These are phyloP conservation scores for Artibeus lituratus DNA, from an alignment of 2,797 vertebrate species.

Conservation along the genomic window DNA sequence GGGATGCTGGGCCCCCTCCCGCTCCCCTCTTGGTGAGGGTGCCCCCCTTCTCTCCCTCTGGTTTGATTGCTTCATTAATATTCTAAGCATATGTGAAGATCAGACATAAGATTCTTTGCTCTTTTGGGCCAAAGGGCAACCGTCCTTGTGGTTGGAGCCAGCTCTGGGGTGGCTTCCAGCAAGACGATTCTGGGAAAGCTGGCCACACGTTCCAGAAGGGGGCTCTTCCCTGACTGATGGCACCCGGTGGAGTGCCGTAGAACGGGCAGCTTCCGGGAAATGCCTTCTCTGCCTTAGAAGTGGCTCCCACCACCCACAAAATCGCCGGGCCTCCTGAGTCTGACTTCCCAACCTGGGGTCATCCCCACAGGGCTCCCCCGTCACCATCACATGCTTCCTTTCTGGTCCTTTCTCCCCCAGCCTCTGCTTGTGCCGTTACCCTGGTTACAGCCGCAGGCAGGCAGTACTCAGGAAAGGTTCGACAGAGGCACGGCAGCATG, in stretches of 20 bases:
- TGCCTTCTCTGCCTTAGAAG: not conserved
- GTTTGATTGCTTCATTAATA: not conserved
- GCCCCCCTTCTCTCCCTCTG: not conserved
- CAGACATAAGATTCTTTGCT: not conserved
- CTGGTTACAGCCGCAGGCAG: accelerated
- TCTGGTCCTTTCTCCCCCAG: accelerated
- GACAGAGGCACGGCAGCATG: too few relatives aligned
- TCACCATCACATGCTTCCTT: accelerated
- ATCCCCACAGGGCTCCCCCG: accelerated
- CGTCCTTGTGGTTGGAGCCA: not conserved
- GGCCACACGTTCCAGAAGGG: accelerated
- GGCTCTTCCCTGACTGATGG: not conserved
- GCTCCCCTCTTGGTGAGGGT: not conserved
- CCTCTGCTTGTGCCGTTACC: not conserved
- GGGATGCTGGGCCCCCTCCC: accelerated
- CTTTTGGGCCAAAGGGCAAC: not conserved
- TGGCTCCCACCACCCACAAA: not conserved
- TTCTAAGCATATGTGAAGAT: accelerated
- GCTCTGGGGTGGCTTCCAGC: not conserved
- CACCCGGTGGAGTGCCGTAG: not conserved
- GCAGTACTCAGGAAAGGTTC: not conserved
- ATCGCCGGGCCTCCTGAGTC: not conserved
- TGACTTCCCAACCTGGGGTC: not conserved
- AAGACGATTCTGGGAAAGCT: not conserved
- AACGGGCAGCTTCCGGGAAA: too few relatives aligned